These are phyloP conservation scores for Sebastes paucispinis DNA, from an alignment of 2,797 vertebrate genomes.

Conservation along the genomic window DNA sequence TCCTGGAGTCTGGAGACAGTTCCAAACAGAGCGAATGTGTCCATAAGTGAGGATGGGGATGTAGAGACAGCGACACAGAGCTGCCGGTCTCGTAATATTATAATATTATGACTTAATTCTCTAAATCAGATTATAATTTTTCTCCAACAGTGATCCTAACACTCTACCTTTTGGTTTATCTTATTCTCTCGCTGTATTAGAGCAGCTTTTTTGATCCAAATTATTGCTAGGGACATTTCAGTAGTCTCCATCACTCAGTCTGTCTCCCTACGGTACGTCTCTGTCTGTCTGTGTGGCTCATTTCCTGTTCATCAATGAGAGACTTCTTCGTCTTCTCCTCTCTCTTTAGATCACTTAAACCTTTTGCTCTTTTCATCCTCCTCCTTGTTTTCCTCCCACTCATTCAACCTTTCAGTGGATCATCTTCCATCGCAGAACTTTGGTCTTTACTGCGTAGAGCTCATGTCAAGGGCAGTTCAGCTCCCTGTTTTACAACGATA, in stretches of 20 bases:
- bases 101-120: neutral
- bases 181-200: neutral
- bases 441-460: neutral
- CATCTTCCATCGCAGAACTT: neutral
- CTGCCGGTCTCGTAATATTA: neutral
- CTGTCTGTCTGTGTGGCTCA: neutral
- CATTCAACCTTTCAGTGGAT: neutral
- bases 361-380: slow-evolving; percentile 5
- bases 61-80: neutral
- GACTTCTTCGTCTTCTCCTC: slow-evolving; percentile 1
- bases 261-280: neutral
- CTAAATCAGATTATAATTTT: too few species aligned
- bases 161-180: neutral
- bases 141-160: too few species aligned
- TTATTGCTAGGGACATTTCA: neutral
- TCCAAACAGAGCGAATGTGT: neutral
- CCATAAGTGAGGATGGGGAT: neutral
- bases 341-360: slow-evolving; percentile 37
- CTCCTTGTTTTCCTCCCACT: neutral
- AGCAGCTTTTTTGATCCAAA: neutral
- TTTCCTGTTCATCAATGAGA: slow-evolving; percentile 24
- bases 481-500: neutral
- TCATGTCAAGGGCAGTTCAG: neutral
- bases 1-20: neutral
- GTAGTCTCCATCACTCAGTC: slow-evolving; percentile 4